phyloP scores from a whole-genome alignment of 2,888 invertebrate species.

The Tinea semifulvella region DNA sequence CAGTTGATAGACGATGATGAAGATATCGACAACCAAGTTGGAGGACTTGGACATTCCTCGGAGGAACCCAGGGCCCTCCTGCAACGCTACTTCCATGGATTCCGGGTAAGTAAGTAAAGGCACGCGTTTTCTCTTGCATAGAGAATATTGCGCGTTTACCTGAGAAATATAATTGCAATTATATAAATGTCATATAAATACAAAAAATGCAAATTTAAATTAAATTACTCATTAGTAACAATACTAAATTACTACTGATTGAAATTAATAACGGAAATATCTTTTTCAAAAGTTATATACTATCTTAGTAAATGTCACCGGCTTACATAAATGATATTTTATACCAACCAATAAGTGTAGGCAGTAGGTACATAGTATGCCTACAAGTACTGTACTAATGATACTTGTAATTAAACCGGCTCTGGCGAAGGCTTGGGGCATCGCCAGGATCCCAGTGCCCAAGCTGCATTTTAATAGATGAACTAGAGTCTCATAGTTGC shows the following conservation, averaged over 20 bases:
- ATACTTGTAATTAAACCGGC: constrained; percentile 84
- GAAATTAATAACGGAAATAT: too few species aligned
- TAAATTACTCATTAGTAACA: too few species aligned
- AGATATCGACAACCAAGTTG: constrained; percentile 71
- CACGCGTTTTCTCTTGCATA: constrained; percentile 69
- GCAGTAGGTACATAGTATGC: constrained; percentile 84
- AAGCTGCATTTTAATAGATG: constrained; percentile 90
- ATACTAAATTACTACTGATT: too few species aligned
- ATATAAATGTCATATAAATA: background rate
- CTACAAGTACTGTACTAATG: constrained; percentile 80
- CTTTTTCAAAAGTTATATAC: too few species aligned
- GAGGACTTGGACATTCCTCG: constrained; percentile 69
- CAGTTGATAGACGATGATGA: constrained; percentile 84
- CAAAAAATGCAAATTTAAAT: background rate
- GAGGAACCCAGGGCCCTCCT: constrained; percentile 74
- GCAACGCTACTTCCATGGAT: constrained; percentile 81
- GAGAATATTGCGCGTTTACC: constrained; percentile 63
- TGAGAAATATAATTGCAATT: constrained; percentile 19
- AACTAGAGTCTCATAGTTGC: constrained; percentile 82
- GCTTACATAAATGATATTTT: too few species aligned
- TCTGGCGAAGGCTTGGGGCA: constrained; percentile 91
- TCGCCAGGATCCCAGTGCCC: constrained; percentile 93
- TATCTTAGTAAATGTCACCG: too few species aligned
- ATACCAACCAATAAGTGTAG: constrained; percentile 82
- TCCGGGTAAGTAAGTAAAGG: constrained; percentile 86